Evolutionary conservation across 2,888 invertebrate genomes (phyloP).

Genomic region (Cheilosia urbana): DNA sequence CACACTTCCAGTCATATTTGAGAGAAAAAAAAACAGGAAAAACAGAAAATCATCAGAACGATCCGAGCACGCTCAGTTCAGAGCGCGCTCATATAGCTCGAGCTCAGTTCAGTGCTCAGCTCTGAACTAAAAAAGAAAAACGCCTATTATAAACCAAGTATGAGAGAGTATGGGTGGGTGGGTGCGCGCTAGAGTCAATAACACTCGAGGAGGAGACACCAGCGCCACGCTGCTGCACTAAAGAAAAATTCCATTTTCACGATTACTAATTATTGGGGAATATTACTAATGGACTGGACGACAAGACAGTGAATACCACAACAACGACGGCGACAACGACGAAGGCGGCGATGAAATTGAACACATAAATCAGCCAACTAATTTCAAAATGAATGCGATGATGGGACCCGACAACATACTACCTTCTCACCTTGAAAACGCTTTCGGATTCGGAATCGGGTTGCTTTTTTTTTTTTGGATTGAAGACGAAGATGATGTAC

Average conservation of each 20-base stretch:
- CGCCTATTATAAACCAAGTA: constrained; percentile 38
- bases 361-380: constrained; percentile 28
- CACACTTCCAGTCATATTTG: too few relatives aligned
- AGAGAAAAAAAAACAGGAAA: too few relatives aligned
- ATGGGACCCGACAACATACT: constrained; percentile 21
- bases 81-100: too few relatives aligned
- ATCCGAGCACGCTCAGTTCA: too few relatives aligned
- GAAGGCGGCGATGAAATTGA: neutral
- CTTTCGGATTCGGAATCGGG: constrained; percentile 9
- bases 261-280: constrained; percentile 55
- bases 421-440: constrained; percentile 42
- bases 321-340: constrained; percentile 4
- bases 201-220: constrained; percentile 23
- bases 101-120: too few relatives aligned
- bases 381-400: constrained; percentile 5
- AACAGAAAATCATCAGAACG: too few relatives aligned
- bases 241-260: constrained; percentile 54
- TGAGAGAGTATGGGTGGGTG: neutral
- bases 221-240: constrained; percentile 1
- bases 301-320: neutral
- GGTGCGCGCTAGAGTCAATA: constrained; percentile 2
- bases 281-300: constrained; percentile 49
- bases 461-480: constrained; percentile 24
- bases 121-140: too few relatives aligned
- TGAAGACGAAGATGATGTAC: neutral